phyloP scores from a whole-genome alignment of 2,113 vertebrate species.

The Pycnonotus jocosus region DNA sequence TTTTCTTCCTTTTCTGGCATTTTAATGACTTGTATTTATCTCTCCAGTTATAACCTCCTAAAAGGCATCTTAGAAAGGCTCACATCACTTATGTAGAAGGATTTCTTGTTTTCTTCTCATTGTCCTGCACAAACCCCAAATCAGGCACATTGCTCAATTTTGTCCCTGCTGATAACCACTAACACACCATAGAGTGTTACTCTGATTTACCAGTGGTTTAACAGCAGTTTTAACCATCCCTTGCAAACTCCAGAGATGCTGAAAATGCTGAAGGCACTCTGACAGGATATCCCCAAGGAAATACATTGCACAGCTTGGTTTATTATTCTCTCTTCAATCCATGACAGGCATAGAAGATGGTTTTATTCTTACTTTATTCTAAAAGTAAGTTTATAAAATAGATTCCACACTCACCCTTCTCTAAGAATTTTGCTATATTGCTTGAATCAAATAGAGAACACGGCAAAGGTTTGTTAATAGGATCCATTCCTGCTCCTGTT shows the following conservation, averaged over 20 bases:
- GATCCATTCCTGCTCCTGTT: rapidly evolving
- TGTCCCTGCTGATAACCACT: background rate
- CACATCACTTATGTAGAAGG: background rate
- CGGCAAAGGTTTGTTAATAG: background rate
- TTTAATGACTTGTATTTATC: background rate
- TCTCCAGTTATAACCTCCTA: background rate
- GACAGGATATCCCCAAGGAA: background rate
- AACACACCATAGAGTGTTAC: background rate
- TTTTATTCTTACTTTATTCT: background rate
- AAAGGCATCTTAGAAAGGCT: background rate
- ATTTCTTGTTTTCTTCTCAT: background rate
- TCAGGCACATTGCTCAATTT: background rate
- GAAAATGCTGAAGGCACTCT: background rate
- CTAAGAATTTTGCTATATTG: background rate
- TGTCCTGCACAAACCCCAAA: background rate
- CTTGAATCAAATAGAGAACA: background rate
- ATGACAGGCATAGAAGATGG: background rate
- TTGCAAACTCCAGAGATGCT: background rate
- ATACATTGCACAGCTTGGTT: background rate
- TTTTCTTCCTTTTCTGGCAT: background rate
- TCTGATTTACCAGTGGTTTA: background rate
- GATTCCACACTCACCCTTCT: background rate
- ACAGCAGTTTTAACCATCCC: background rate
- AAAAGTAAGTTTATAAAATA: background rate
- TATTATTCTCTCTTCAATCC: background rate